A percentile compares a stretch with the other conserved stretches of the same genome.
These are phyloP conservation scores for Falcaria lacertinaria DNA, from an alignment of 2,888 invertebrate species.

Conservation along the genomic window DNA sequence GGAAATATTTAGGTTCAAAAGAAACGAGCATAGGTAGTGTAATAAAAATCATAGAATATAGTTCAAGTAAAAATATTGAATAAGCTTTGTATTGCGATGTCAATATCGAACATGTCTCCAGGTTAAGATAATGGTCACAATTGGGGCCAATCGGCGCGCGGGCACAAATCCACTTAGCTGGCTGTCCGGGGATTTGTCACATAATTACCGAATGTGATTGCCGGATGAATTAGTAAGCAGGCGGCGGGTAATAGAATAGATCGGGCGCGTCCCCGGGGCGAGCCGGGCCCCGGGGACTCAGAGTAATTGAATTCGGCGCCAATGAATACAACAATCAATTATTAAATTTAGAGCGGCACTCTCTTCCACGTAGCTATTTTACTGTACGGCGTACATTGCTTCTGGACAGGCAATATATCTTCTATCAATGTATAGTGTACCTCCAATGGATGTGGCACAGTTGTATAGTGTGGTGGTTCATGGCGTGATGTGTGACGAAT, in stretches of 20 bases:
- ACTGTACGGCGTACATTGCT: conserved; percentile 7
- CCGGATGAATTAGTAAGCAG: conserved; percentile 72
- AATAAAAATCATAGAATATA: too few species aligned
- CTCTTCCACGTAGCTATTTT: conserved; percentile 9
- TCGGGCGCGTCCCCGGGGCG: conserved; percentile 31
- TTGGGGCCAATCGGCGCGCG: conserved; percentile 14
- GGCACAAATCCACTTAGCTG: conserved; percentile 29
- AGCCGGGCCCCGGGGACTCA: conserved; percentile 27
- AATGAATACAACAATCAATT: conserved; percentile 76
- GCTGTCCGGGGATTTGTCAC: conserved; percentile 47
- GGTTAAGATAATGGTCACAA: conserved; percentile 6
- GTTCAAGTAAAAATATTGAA: too few species aligned
- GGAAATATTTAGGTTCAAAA: too few species aligned
- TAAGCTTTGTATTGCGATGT: background rate
- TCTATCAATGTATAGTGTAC: background rate
- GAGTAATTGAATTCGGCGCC: conserved; percentile 74
- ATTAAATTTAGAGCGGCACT: conserved; percentile 64
- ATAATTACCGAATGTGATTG: conserved; percentile 73
- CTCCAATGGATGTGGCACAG: background rate
- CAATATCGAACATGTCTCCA: conserved; percentile 8
- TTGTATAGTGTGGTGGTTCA: conserved; percentile 3
- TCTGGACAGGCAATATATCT: background rate
- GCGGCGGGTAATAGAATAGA: conserved; percentile 48
- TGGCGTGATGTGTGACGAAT: conserved; percentile 27
- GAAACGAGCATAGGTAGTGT: too few species aligned